Base-by-base conservation (phyloP, 1,140 invertebrate species). In the Zelostemma sp. region DNA sequence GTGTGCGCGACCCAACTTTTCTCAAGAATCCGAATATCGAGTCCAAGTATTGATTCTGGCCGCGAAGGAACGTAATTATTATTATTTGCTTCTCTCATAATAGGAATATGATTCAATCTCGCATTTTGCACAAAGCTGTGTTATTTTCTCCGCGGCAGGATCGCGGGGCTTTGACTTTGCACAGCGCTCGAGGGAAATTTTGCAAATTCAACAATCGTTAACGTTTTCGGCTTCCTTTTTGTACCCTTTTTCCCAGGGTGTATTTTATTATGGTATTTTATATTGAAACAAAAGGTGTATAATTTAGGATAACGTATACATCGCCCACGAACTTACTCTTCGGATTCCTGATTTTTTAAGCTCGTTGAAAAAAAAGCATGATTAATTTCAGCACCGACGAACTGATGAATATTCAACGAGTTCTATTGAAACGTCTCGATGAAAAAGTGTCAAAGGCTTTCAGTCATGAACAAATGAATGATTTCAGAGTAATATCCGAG, bases 331-430 rank as follows among this genome's bases (percentile, higher is more conserved):
- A 25, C 8, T 25, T 25, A 8, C 8, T 25, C 8, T 25, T 25
- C 21, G 8, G 21, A 25, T 4, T 25, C 8, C 21, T 8, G 3
- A n/a, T n/a, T n/a, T n/a, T n/a, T n/a, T n/a, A n/a, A n/a, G 21
- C 21, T 25, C 21, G 3, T 25, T 8, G 21, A 25, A 25, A 25
- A 71, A 71, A 66, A 25, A 58, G 58, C 45, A 16, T 55, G 21
- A 25, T 25, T 25, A 25, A 25, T 25, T 4, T 25, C 21, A 8
- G 21, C 8, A 25, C 21, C 8, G 21, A 25, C 21, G 21, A 25
- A 8, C 21, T 65, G 46, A 63, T 43, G 46, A 72, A 45, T 64
- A 60, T 61, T 68, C 61, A 72, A 68, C 60, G 63, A 60, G 33
- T 5, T 6, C 57, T 21, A 47, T 63, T 31, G 51, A 66, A 64